Conservation (phyloP, 2,113 vertebrate species). For the Cygnus atratus region DNA sequence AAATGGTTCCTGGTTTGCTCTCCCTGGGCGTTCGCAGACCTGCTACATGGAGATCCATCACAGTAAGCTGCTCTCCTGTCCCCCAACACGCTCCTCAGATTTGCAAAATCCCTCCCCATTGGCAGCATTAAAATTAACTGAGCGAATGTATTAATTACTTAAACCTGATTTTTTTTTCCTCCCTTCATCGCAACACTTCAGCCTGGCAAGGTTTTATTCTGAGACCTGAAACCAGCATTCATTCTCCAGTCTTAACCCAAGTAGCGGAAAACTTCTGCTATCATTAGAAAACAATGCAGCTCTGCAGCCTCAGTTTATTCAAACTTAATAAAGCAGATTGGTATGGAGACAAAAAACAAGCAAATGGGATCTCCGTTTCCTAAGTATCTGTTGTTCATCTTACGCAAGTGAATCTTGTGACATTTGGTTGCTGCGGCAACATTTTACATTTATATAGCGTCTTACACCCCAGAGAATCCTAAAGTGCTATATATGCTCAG, state of each 20-base stretch:
- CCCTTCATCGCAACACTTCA: background rate
- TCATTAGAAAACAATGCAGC: background rate
- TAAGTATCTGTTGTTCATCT: constrained; percentile 46
- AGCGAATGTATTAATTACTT: background rate
- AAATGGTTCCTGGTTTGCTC: background rate
- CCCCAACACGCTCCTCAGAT: background rate
- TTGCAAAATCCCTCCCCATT: background rate
- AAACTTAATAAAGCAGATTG: background rate
- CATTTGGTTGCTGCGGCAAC: constrained; percentile 60
- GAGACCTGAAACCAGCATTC: background rate
- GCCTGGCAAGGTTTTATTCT: background rate
- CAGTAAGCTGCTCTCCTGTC: background rate
- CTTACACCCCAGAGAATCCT: constrained; percentile 47
- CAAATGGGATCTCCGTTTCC: constrained; percentile 37
- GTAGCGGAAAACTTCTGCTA: background rate
- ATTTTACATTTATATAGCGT: constrained; percentile 35
- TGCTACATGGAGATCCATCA: background rate
- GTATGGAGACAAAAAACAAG: background rate
- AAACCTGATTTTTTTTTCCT: background rate
- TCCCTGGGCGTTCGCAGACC: background rate
- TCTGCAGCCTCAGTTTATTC: background rate
- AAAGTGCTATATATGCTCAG: background rate
- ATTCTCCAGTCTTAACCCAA: background rate
- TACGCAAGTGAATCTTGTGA: constrained; percentile 60
- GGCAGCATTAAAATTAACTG: background rate